Conservation (phyloP, 2,113 vertebrate genomes). For the Diadophis punctatus region DNA sequence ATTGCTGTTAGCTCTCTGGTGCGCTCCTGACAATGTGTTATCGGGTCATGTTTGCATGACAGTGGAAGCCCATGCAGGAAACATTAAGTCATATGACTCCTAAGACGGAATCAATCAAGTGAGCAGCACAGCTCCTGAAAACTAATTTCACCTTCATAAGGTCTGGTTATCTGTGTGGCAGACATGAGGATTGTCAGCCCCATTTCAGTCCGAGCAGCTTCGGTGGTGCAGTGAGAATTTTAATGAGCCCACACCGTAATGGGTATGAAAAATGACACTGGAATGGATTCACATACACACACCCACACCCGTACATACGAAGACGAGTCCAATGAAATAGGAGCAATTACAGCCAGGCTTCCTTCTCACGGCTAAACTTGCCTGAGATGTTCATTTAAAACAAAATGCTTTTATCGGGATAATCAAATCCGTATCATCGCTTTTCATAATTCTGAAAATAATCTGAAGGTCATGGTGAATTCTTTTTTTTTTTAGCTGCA, state of each 20-base stretch:
- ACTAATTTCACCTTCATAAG: conserved; percentile 79
- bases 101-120: conserved; percentile 77
- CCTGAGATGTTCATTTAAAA: conserved; percentile 60
- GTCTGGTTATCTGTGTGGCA: conserved; percentile 71
- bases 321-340: conserved; percentile 61
- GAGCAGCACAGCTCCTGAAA: conserved; percentile 74
- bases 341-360: conserved; percentile 61
- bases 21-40: conserved; percentile 76
- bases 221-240: conserved; percentile 66
- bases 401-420: conserved; percentile 56
- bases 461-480: conserved; percentile 4
- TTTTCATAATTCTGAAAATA: conserved; percentile 59
- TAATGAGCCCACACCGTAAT: conserved; percentile 70
- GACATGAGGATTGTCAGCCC: conserved; percentile 70
- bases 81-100: conserved; percentile 77
- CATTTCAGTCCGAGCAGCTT: conserved; percentile 71
- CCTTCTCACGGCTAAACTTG: conserved; percentile 50
- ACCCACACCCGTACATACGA: conserved; percentile 30
- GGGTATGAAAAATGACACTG: conserved; percentile 71
- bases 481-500: background rate
- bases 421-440: conserved; percentile 50
- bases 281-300: conserved; percentile 59
- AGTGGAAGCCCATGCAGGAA: conserved; percentile 75
- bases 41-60: conserved; percentile 80
- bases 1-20: conserved; percentile 77